These are phyloP conservation scores for Drosophila niveifrons DNA, from an alignment of 2,888 invertebrate species.

Conservation along the genomic window DNA sequence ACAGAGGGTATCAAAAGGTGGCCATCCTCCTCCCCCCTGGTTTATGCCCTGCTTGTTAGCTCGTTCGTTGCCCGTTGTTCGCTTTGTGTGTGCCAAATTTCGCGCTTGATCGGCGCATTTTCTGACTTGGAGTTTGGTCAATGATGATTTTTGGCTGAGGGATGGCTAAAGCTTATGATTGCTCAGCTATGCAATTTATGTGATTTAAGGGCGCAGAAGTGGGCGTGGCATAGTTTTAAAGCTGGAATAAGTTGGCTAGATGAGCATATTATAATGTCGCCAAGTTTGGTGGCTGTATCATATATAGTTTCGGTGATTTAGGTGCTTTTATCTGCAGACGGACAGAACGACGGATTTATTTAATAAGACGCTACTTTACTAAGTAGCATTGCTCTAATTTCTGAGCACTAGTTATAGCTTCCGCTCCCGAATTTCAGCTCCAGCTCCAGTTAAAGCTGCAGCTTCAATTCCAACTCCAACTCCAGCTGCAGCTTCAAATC, in stretches of 20 bases:
- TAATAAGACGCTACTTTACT: conserved; percentile 1
- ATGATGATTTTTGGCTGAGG: conserved; percentile 33
- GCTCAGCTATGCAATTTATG: background rate
- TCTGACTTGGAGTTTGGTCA: conserved; percentile 31
- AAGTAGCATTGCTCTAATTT: background rate
- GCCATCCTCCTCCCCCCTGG: conserved; percentile 40
- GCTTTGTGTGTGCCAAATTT: conserved; percentile 68
- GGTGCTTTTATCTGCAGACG: no score
- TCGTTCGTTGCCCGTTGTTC: conserved; percentile 21
- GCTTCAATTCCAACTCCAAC: conserved; percentile 10
- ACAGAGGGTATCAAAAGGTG: conserved; percentile 66
- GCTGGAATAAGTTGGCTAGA: no score
- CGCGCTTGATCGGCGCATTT: conserved; percentile 65
- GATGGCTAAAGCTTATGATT: background rate
- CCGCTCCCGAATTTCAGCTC: conserved; percentile 15
- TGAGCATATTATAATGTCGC: background rate
- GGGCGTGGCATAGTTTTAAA: background rate
- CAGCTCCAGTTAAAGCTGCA: conserved; percentile 8
- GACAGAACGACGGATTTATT: background rate
- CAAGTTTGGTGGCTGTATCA: background rate
- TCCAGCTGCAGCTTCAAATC: conserved; percentile 11
- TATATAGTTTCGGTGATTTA: background rate
- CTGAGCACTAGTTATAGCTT: no score
- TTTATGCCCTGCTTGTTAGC: conserved; percentile 33
- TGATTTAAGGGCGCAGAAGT: background rate